Base-by-base conservation (phyloP, 2,888 invertebrate species). In the Ectemnius lituratus region DNA sequence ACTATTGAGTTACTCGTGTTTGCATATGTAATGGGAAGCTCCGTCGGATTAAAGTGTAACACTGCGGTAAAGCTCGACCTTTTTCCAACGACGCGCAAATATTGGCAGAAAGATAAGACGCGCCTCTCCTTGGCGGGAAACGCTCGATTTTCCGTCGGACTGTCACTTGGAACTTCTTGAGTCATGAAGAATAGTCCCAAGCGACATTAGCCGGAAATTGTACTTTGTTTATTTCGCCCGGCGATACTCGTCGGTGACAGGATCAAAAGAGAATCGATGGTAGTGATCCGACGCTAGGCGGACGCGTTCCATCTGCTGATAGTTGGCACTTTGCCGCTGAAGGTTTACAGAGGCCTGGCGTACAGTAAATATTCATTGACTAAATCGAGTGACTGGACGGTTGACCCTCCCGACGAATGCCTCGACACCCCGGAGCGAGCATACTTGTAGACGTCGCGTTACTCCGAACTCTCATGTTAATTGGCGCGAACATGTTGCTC, bases 351-450 rank as follows among this genome's bases (percentile, higher is more conserved):
- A 23, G 47, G 14, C 57, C 18, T 45, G 3, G 5, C n/a, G 16
- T 46, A 61, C 63, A n/a, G 62, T 49, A 64, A 75, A 75, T 66
- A 65, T 71, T 75, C 71, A 71, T 68, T 65, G 71, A 68, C 65
- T 67, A 68, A 75, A 71, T 73, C 69, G 62, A 59, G 20, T 57
- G 47, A 60, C 20, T 64, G 47, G 56, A 52, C 52, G 13, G 52
- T 52, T 52, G 52, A 52, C 52, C 63, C 67, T 47, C 64, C 73
- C 63, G 69, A 73, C 69, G 60, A 76, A 61, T 58, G 69, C 37
- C 57, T 49, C 57, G 67, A 67, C 74, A 64, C 70, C 67, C 71
- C 28, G 63, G 60, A 23, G 56, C 75, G 52, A 64, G 71, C 62
- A 62, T 47, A 28, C 52, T 47, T 23, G 18, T 60, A 58, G 67